Base-by-base conservation (phyloP, 2,888 invertebrate genomes). In the Andrena bicolor region DNA sequence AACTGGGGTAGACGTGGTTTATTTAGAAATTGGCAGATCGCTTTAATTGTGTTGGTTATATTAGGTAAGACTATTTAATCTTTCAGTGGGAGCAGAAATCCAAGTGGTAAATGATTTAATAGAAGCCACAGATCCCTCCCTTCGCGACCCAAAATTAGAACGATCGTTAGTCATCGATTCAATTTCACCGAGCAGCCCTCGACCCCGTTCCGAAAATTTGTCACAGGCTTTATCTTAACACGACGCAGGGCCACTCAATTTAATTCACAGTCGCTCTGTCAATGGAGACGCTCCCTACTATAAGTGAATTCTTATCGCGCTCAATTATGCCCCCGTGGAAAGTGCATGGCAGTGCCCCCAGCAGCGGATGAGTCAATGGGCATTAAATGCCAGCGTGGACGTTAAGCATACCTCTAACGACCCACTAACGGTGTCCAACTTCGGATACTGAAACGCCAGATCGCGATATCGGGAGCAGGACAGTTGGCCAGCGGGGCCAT, bases 361-460 rank as follows among this genome's bases (percentile, higher is more conserved):
- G 56, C 35, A 16, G 41, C 56, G 64, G 82, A 83, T 89, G 90
- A 90, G 86, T 88, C 88, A 87, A 84, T 84, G 83, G 82, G 84
- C 82, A 83, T 85, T 85, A 82, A 82, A 86, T 75, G 79, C 35
- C 77, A 76, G 60, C 72, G 80, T 56, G 73, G 77, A 78, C 77
- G 53, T 69, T 80, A 70, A 76, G 66, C 83, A 64, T 66, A 41
- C 72, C 76, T 75, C 66, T 74, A 84, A 82, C 82, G 82, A 80
- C 20, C 72, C 48, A 49, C 64, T 72, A 28, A 63, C 75, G 49
- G 56, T 68, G 64, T 77, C 70, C 81, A 66, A 69, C 64, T 77
- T 53, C 65, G 78, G 2, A 58, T 68, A 66, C 75, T 41, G 81
- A 80, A 81, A 69, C 81, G 76, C 53, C 79, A 58, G 80, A 76